These are phyloP conservation scores for Myrmophylax atrothorax DNA, from an alignment of 2,113 vertebrate species.

Conservation along the genomic window DNA sequence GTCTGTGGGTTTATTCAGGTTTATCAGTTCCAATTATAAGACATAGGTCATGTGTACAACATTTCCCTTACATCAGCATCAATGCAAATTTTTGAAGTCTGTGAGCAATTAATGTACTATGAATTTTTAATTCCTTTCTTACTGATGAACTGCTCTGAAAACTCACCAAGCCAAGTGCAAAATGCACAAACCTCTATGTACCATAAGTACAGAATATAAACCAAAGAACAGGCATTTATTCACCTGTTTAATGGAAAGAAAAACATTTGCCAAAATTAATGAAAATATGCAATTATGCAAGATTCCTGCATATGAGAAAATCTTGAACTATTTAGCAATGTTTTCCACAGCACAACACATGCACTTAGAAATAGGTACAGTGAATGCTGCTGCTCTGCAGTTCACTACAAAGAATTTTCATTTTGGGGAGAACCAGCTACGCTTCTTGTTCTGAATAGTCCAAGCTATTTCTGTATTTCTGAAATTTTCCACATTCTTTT, in stretches of 20 bases:
- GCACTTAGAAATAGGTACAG: not conserved
- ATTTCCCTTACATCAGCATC: constrained; percentile 34
- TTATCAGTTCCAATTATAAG: not conserved
- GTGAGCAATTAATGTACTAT: not conserved
- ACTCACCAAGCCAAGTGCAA: not conserved
- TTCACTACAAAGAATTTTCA: not conserved
- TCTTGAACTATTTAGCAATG: not conserved
- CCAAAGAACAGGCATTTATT: not conserved
- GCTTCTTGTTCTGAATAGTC: not conserved
- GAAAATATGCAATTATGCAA: not conserved
- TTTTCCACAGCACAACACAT: not conserved
- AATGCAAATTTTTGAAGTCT: not conserved
- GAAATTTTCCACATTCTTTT: not conserved
- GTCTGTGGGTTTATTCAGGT: not conserved
- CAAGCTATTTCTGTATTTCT: not conserved
- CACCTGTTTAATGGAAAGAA: not conserved
- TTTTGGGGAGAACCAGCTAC: not conserved
- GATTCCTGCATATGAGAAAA: not conserved
- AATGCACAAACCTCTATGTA: not conserved
- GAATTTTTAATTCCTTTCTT: constrained; percentile 3
- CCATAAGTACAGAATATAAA: not conserved
- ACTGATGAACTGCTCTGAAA: not conserved
- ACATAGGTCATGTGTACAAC: not conserved
- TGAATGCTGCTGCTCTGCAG: not conserved
- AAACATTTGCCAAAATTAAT: not conserved